Evolutionary conservation across 2,888 invertebrate genomes (phyloP), one percentile per base, ranked within the genome.

Genomic region (Callyntrura guangdongensis): DNA sequence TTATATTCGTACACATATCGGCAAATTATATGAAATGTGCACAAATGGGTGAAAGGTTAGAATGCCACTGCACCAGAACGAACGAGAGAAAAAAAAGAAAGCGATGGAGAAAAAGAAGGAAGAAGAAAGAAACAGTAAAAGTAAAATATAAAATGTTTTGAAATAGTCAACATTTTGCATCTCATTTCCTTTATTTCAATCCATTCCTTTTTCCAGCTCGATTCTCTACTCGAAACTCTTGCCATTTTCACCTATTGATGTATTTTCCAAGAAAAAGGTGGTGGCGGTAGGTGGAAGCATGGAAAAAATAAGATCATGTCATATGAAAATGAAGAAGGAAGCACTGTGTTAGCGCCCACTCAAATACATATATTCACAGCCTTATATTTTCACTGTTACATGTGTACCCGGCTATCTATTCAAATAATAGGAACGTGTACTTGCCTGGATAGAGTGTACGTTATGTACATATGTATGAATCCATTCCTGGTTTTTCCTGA

Each of bases 101-200:
- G n/a, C n/a, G n/a, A n/a, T n/a, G n/a, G n/a, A n/a, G n/a, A n/a
- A n/a, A n/a, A n/a, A n/a, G n/a, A n/a, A n/a, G n/a, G n/a, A n/a
- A n/a, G n/a, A n/a, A 47, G 47, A 72, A 47, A 5, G 11, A 36
- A 22, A 47, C 11, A 11, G 64, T 20, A 17, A 25, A 64, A 64
- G 25, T 74, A 45, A 79, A 79, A 79, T 11, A 79, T 79, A 79
- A 79, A 79, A 79, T 81, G 59, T 27, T 61, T 81, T 59, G 36
- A 81, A 81, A 81, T 59, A 81, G 81, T 81, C 81, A 84, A 69
- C 84, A 69, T 69, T 49, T 67, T 84, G 69, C 67, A 69, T 84
- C 72, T 85, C 85, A 72, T 67, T 67, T 81, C 81, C 59, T 81
- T 81, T 81, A 81, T 81, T 61, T 81, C 56, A 59, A 81, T 81